These are phyloP conservation scores for Adelosebastes latens DNA, from an alignment of 2,797 vertebrate species.

Conservation along the genomic window DNA sequence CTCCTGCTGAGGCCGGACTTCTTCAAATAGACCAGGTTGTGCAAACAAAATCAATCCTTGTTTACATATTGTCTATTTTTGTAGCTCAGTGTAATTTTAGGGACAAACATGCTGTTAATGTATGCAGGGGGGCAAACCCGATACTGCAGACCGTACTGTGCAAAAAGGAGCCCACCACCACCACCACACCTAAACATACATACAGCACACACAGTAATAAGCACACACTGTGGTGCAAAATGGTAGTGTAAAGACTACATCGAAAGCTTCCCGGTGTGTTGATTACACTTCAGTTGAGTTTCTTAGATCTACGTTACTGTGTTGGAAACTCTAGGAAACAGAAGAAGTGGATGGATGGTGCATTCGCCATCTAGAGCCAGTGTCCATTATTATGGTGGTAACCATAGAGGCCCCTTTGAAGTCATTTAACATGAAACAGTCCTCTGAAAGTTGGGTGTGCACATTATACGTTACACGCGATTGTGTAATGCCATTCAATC, in stretches of 20 bases:
- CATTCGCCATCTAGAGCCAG: constrained; percentile 19
- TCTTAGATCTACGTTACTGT: constrained; percentile 48
- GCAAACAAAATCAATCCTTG: constrained; percentile 72
- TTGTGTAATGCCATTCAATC: constrained; percentile 64
- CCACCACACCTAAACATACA: constrained; percentile 1
- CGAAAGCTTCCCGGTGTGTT: constrained; percentile 13
- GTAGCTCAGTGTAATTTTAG: constrained; percentile 69
- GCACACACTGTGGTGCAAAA: constrained; percentile 16
- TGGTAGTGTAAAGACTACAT: constrained; percentile 23
- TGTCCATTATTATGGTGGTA: constrained; percentile 54
- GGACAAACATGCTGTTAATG: constrained; percentile 73
- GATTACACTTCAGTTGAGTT: constrained; percentile 29
- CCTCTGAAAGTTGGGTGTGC: constrained; percentile 53
- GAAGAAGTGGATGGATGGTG: constrained; percentile 21
- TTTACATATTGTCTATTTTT: constrained; percentile 78
- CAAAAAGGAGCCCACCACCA: constrained; percentile 19
- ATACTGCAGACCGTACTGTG: constrained; percentile 43
- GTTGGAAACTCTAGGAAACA: constrained; percentile 35
- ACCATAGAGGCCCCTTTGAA: constrained; percentile 65
- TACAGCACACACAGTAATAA: constrained; percentile 21
- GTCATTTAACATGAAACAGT: constrained; percentile 64
- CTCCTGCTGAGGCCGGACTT: constrained; percentile 56
- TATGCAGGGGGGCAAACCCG: constrained; percentile 58
- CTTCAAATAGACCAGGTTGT: constrained; percentile 73
- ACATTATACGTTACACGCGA: constrained; percentile 55